Evolutionary conservation across 2,888 invertebrate genomes (phyloP).

Genomic region (Micropterix aruncella): DNA sequence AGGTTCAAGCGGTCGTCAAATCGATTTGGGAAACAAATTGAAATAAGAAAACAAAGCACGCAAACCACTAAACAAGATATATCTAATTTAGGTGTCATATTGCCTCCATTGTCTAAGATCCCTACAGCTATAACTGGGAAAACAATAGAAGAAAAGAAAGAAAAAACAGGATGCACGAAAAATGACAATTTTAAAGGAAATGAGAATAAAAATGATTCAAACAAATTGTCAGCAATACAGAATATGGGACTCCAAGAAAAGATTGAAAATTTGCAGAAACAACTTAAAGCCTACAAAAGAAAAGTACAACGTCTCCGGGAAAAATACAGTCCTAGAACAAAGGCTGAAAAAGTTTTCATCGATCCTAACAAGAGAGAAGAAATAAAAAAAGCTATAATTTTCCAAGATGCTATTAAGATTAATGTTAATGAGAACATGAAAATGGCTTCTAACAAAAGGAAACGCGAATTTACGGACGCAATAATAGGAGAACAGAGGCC

Average conservation of each 20-base stretch:
- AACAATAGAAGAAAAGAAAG: neutral
- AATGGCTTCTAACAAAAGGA: conserved; percentile 1
- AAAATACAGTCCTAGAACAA: conserved; percentile 1
- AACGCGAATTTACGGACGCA: conserved; percentile 1
- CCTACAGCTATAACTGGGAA: too few species aligned
- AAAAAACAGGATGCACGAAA: neutral
- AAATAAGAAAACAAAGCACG: neutral
- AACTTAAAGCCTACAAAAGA: conserved; percentile 1
- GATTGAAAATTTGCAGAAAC: conserved; percentile 1
- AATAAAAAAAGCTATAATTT: conserved; percentile 1
- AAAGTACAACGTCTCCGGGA: conserved; percentile 1
- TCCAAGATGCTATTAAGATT: too few species aligned
- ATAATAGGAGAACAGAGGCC: conserved; percentile 2
- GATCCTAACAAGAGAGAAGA: conserved; percentile 1
- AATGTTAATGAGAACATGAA: conserved; percentile 1
- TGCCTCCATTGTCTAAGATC: too few species aligned
- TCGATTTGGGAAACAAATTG: conserved; percentile 1
- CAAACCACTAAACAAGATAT: conserved; percentile 1
- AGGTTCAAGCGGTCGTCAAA: conserved; percentile 1
- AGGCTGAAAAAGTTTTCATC: neutral
- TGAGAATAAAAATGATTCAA: conserved; percentile 1
- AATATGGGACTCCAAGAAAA: conserved; percentile 1
- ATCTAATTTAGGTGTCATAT: neutral
- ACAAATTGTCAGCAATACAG: neutral
- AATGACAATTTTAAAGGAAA: neutral